These are phyloP conservation scores for Parapsyche elsis DNA, from an alignment of 1,140 invertebrate species.

Conservation along the genomic window DNA sequence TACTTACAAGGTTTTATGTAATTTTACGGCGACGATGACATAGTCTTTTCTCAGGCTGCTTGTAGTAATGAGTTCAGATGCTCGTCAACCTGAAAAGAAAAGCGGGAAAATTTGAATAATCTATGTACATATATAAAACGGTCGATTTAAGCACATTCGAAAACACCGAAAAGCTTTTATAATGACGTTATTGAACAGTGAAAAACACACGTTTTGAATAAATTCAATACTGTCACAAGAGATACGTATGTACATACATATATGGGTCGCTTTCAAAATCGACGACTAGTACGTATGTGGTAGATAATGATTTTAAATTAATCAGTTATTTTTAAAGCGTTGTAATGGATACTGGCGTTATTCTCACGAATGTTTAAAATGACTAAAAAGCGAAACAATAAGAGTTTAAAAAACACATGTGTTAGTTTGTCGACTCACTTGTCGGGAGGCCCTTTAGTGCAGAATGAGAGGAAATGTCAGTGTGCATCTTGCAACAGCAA, in stretches of 20 bases:
- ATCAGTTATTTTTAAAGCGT: too few species aligned
- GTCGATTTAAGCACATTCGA: neutral
- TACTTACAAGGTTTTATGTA: conserved; percentile 14
- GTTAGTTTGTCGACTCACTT: neutral
- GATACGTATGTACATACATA: too few species aligned
- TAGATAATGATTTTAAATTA: too few species aligned
- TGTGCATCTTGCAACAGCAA: conserved; percentile 16
- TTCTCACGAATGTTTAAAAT: neutral
- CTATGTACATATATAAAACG: neutral
- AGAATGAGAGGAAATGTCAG: conserved; percentile 4
- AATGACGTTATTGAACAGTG: neutral
- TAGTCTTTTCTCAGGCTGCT: neutral
- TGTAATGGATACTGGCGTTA: too few species aligned
- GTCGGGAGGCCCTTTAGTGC: neutral
- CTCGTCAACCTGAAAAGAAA: conserved; percentile 6
- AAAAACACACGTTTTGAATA: neutral
- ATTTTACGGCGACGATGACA: neutral
- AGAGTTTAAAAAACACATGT: neutral
- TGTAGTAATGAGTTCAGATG: neutral
- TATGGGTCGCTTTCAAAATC: too few species aligned
- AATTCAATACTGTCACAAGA: neutral
- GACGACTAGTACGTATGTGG: too few species aligned
- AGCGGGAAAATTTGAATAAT: neutral
- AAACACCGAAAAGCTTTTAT: neutral
- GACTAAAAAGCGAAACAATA: neutral